Percentiles rank a stretch among this genome's conserved stretches.
These are phyloP conservation scores for Neotoma lepida DNA, from an alignment of 2,113 vertebrate species.

Conservation along the genomic window DNA sequence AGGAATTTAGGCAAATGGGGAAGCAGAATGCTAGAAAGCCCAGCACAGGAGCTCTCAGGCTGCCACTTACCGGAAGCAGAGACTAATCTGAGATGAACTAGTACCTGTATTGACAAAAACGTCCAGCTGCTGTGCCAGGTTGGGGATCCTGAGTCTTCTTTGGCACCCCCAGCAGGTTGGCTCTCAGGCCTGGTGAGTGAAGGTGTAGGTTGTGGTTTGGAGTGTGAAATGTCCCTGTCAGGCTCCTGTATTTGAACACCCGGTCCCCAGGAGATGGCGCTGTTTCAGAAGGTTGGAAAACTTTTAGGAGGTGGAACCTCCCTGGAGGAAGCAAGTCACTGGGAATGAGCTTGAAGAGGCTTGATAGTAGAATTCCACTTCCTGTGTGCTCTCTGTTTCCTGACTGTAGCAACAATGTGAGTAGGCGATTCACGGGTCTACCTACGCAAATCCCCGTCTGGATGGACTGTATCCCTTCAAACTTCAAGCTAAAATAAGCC, in stretches of 20 bases:
- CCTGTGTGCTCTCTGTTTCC: background rate
- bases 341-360: background rate
- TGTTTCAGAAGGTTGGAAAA: background rate
- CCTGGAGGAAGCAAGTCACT: too few relatives aligned
- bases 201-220: background rate
- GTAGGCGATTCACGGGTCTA: background rate
- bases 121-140: too few relatives aligned
- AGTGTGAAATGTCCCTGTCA: background rate
- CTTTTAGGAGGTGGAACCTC: background rate
- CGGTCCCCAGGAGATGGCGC: background rate
- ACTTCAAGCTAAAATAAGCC: background rate
- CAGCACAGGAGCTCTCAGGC: accelerated
- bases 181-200: background rate
- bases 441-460: too few relatives aligned
- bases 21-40: background rate
- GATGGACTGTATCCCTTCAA: background rate
- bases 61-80: too few relatives aligned
- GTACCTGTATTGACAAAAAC: background rate
- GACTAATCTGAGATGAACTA: background rate
- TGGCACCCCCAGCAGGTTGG: background rate
- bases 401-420: background rate
- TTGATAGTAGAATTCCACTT: background rate
- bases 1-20: background rate
- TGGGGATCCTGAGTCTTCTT: background rate
- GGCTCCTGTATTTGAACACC: background rate